A percentile compares a stretch with the other conserved stretches of the same genome.
Evolutionary conservation across 1,140 invertebrate species (phyloP).

Genomic region (Galleria mellonella): DNA sequence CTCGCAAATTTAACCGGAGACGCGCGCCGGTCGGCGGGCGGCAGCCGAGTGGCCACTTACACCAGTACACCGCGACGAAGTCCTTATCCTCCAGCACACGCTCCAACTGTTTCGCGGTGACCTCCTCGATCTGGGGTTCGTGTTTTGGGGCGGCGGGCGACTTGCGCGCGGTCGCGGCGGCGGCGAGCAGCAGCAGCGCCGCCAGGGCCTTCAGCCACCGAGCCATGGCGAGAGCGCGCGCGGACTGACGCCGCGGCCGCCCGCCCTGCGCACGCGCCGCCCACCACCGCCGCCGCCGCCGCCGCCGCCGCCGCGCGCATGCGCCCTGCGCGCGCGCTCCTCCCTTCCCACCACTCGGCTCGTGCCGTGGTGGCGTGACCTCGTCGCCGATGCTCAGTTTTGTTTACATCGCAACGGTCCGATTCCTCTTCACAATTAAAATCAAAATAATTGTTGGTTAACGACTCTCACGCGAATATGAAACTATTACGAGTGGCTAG

Average conservation of each 20-base stretch:
- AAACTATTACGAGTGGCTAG: too few species aligned
- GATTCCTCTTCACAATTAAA: neutral
- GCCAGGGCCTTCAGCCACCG: conserved; percentile 71
- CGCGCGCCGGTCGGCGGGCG: conserved; percentile 28
- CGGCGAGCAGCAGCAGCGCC: conserved; percentile 44
- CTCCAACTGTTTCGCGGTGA: conserved; percentile 92
- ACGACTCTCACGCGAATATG: too few species aligned
- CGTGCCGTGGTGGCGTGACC: conserved; percentile 25
- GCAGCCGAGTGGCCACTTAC: conserved; percentile 81
- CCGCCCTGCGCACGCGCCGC: conserved; percentile 38
- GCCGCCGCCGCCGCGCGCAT: conserved; percentile 34
- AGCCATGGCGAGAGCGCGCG: conserved; percentile 74
- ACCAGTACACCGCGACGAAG: conserved; percentile 96
- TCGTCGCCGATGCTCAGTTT: neutral
- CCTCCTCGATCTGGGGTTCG: conserved; percentile 92
- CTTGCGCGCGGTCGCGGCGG: conserved; percentile 55
- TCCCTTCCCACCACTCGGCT: conserved; percentile 7
- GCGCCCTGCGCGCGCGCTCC: conserved; percentile 19
- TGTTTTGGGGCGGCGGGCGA: conserved; percentile 51
- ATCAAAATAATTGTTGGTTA: too few species aligned
- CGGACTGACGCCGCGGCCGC: conserved; percentile 43
- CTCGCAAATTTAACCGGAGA: conserved; percentile 18
- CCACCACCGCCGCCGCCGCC: conserved; percentile 52
- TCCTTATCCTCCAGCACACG: conserved; percentile 91
- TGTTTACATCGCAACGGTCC: conserved; percentile 5